Evolutionary conservation across 1,140 invertebrate genomes (phyloP).

Genomic region (Cylas formicarius): DNA sequence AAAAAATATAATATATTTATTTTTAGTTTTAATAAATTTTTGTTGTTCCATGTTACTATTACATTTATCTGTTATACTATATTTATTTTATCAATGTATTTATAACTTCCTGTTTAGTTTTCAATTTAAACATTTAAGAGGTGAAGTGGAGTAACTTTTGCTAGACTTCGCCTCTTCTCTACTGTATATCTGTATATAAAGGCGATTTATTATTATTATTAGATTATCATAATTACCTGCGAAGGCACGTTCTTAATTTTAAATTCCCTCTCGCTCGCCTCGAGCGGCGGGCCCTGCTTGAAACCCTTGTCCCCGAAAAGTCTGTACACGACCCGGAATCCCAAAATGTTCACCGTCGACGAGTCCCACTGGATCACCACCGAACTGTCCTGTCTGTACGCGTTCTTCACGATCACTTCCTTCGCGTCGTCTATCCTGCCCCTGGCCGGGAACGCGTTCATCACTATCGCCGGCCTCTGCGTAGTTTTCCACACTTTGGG

Average conservation of each 20-base stretch:
- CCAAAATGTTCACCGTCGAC: constrained; percentile 73
- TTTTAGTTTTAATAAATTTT: too few species aligned
- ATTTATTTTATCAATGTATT: too few species aligned
- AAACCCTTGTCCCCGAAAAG: constrained; percentile 85
- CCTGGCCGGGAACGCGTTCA: constrained; percentile 60
- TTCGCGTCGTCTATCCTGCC: constrained; percentile 55
- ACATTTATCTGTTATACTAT: too few species aligned
- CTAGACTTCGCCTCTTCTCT: too few species aligned
- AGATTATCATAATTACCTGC: constrained; percentile 52
- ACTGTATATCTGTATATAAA: too few species aligned
- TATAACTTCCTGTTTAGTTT: too few species aligned
- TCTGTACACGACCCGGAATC: constrained; percentile 82
- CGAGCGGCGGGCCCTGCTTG: constrained; percentile 79
- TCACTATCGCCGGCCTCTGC: constrained; percentile 58
- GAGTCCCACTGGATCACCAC: constrained; percentile 90
- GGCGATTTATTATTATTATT: constrained; percentile 6
- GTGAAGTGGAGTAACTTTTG: too few species aligned
- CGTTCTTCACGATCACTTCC: constrained; percentile 78
- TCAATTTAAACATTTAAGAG: too few species aligned
- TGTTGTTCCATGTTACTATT: too few species aligned
- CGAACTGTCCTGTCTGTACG: constrained; percentile 75
- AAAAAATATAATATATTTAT: too few species aligned
- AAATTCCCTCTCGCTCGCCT: constrained; percentile 80
- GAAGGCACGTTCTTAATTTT: constrained; percentile 87
- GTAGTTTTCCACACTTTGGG: constrained; percentile 38